Base-by-base conservation (phyloP, 2,797 vertebrate species). In the Iguana delicatissima region DNA sequence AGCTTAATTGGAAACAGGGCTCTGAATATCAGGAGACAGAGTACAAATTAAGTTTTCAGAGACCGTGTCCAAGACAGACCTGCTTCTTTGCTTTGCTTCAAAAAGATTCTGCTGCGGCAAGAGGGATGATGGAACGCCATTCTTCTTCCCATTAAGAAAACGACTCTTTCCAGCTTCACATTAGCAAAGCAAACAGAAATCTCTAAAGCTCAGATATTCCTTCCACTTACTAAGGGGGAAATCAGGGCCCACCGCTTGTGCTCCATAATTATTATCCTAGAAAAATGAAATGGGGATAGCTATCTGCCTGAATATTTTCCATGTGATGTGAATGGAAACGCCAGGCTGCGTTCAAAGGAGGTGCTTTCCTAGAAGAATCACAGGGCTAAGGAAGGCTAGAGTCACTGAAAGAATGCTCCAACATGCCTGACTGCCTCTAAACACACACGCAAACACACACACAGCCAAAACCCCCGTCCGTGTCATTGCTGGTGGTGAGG, bases 291-390 rank as follows among this genome's bases (percentile, higher is more conserved):
- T 24, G 52, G 82, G 59, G 0, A 0, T 59, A 87, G 26, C 12
- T 1, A 38, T 59, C 13, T 86, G 5, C 86, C 91, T 62, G 84
- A 52, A 62, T 6, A 59, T 3, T 67, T 91, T 22, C 55, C 38
- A 7, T 2, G 80, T 55, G 24, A 29, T 72, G 73, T 50, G 0
- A 6, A 7, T 3, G 62, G 20, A 50, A 88, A 14, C 82, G 72
- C 46, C 88, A 81, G 2, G 38, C 76, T 59, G n/a, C 42, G 72
- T 16, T 0, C 0, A 0, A 16, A 86, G 0, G 0, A 32, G 0
- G 22, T 13, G 22, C 2, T 1, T 35, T 79, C 42, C 32, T 50
- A 38, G 50, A 52, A 52, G 13, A 52, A 52, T 38, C 20, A 46
- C 1, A 69, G 32, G 32, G 6, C 42, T 14, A 0, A 14, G 12